Evolutionary conservation across 2,888 invertebrate species (phyloP), one percentile per base, ranked within the genome.

Genomic region (Ectemnius lituratus): DNA sequence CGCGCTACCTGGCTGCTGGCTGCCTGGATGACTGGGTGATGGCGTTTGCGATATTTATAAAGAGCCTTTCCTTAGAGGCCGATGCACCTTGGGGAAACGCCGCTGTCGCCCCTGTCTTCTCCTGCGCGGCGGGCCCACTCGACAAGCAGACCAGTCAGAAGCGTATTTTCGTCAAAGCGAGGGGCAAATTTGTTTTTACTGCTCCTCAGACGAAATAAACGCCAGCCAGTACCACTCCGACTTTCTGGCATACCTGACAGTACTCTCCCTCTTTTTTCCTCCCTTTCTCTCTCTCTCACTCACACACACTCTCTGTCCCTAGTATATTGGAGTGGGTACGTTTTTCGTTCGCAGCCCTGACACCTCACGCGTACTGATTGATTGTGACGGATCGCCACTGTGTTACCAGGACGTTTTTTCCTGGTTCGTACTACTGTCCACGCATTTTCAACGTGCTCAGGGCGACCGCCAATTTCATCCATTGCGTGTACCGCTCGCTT

Each of bases 371-470:
- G 66, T 61, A 73, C 70, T 84, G 83, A 83, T 83, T 82, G 83
- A 83, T 83, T 80, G 83, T 84, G 83, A 83, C 76, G 76, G 73
- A 83, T 83, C 72, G 82, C 69, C 67, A 52, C 37, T 37, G 71
- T 70, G 82, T 78, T 83, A 66, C 80, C 70, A 60, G 78, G 80
- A 75, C 76, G 76, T 76, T 82, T 52, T 52, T 52, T 78, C 73
- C 67, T 71, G 67, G 67, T 63, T 52, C 67, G 68, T 69, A 58
- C 63, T 70, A 47, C 67, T 56, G 70, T 68, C 66, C 77, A 79
- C 79, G 70, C 75, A 72, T 78, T 82, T 61, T 73, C 70, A 79
- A 73, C 73, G 67, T 70, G 73, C 57, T 49, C 76, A 75, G 70
- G 18, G 62, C 63, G 70, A 70, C 64, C 67, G 67, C 70, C 84